Conservation (phyloP, 2,888 invertebrate genomes). For the Nemoura dubitans region DNA sequence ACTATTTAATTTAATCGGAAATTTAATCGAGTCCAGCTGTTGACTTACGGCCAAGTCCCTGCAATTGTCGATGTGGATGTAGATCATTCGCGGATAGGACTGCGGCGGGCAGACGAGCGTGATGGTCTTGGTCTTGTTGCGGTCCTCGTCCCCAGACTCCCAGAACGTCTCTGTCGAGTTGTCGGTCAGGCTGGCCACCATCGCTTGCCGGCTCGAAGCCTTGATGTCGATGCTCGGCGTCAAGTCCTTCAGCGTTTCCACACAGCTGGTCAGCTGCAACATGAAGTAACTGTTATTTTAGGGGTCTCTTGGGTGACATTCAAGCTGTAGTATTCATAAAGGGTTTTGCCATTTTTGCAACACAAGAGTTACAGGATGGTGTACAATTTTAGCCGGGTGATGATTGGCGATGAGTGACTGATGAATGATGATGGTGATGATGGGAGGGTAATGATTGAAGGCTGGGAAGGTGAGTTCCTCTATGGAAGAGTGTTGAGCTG, state of each 20-base stretch:
- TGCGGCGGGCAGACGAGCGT: constrained; percentile 73
- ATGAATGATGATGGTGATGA: too few species aligned
- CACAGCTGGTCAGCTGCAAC: constrained; percentile 61
- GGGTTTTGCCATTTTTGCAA: too few species aligned
- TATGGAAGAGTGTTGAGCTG: too few species aligned
- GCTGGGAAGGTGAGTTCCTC: too few species aligned
- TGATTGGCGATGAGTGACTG: too few species aligned
- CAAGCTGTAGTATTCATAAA: too few species aligned
- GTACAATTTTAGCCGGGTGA: too few species aligned
- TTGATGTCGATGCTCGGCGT: constrained; percentile 81
- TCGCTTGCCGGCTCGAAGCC: constrained; percentile 92
- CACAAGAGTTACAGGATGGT: too few species aligned
- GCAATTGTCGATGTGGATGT: constrained; percentile 94
- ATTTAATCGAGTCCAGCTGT: constrained; percentile 23
- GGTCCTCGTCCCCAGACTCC: constrained; percentile 98
- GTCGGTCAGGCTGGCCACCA: constrained; percentile 92
- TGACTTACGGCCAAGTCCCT: constrained; percentile 82
- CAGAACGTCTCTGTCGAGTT: constrained; percentile 98
- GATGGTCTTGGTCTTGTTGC: constrained; percentile 89
- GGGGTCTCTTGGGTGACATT: too few species aligned
- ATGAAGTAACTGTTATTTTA: too few species aligned
- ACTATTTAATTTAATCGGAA: too few species aligned
- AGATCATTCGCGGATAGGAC: constrained; percentile 76
- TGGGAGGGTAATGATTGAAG: too few species aligned
- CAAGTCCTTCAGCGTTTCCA: constrained; percentile 77